Percentiles rank a stretch among this genome's conserved stretches.
Evolutionary conservation across 2,888 invertebrate species (phyloP).

Genomic region (Microplitis deprimator): DNA sequence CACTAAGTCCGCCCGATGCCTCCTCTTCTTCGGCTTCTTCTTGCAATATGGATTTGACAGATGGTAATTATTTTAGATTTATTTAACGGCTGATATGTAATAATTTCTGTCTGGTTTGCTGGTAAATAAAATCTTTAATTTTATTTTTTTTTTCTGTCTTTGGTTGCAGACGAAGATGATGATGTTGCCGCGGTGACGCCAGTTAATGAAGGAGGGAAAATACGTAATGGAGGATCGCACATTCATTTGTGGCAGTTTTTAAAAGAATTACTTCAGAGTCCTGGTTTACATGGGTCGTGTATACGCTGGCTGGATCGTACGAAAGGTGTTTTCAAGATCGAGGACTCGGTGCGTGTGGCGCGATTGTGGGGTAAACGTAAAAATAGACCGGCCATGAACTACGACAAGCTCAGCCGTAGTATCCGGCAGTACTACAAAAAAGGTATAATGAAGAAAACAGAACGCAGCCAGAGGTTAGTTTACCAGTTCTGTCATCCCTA

Average conservation of each 20-base stretch:
- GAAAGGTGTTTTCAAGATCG: slow-evolving; percentile 98
- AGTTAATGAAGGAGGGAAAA: slow-evolving; percentile 53
- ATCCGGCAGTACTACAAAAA: slow-evolving; percentile 99
- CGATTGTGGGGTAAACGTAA: slow-evolving; percentile 97
- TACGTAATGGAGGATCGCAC: slow-evolving; percentile 81
- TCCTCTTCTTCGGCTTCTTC: slow-evolving; percentile 58
- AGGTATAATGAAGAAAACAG: slow-evolving; percentile 99
- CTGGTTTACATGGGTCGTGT: slow-evolving; percentile 91
- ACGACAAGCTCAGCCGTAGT: slow-evolving; percentile 97
- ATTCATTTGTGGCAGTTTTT: slow-evolving; percentile 99
- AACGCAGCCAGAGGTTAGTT: slow-evolving; percentile 96
- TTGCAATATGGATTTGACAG: slow-evolving; percentile 78
- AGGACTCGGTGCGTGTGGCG: slow-evolving; percentile 98
- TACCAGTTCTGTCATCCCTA: slow-evolving; percentile 99
- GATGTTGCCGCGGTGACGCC: slow-evolving; percentile 66
- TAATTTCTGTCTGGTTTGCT: slow-evolving; percentile 28
- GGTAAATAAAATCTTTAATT: not conserved
- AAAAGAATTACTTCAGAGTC: slow-evolving; percentile 92
- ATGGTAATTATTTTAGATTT: slow-evolving; percentile 74
- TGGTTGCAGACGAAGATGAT: slow-evolving; percentile 75
- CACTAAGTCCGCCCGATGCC: slow-evolving; percentile 16
- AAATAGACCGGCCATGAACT: slow-evolving; percentile 99
- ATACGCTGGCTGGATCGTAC: slow-evolving; percentile 97
- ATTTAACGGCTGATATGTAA: slow-evolving; percentile 22
- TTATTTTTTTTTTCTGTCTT: not conserved